These are phyloP conservation scores for Trissonchulus latispiculum DNA, from an alignment of 2,888 invertebrate species.

Conservation along the genomic window DNA sequence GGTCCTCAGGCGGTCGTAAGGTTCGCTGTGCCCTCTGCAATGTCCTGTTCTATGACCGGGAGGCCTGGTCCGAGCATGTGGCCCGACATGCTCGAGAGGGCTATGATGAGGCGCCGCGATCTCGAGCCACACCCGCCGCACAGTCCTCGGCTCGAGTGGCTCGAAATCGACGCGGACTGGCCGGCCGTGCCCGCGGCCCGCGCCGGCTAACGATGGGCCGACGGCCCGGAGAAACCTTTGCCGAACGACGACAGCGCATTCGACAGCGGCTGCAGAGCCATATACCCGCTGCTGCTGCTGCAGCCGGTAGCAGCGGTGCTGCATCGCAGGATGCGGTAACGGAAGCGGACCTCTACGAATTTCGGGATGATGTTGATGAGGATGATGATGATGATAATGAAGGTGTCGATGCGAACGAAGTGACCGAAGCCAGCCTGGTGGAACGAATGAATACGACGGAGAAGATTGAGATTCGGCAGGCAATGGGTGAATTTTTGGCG, in stretches of 20 bases:
- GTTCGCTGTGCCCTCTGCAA: not conserved
- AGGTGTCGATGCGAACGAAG: too few relatives aligned
- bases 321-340: not conserved
- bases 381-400: too few relatives aligned
- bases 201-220: not conserved
- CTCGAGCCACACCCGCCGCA: not conserved
- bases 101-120: not conserved
- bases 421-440: not conserved
- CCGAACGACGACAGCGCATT: not conserved
- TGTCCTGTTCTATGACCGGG: not conserved
- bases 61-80: not conserved
- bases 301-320: not conserved
- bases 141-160: not conserved
- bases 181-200: not conserved
- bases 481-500: not conserved
- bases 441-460: not conserved
- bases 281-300: not conserved
- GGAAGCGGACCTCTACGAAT: not conserved
- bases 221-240: not conserved
- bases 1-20: not conserved
- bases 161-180: not conserved
- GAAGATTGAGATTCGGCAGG: not conserved
- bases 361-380: not conserved
- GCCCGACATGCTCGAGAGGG: not conserved
- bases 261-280: not conserved